Evolutionary conservation across 92 coral and sea anemone genomes (phyloP), one percentile per base, ranked within the genome.

Genomic region (Heliopora coerulea): DNA sequence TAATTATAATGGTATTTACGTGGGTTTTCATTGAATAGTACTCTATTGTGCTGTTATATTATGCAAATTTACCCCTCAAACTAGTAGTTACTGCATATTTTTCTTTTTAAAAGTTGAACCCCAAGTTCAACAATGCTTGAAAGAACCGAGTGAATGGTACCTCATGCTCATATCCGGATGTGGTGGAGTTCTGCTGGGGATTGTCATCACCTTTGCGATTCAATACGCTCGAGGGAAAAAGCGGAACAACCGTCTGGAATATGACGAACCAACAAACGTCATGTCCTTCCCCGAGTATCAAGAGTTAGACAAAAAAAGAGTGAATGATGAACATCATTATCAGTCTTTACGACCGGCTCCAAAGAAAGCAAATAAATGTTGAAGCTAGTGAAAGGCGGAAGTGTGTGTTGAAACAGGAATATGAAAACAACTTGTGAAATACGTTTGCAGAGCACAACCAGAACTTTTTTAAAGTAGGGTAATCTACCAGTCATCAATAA

Each of bases 181-280:
- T 10, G 72, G 28, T 17, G 72, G 72, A 5, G 1, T 65, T 65
- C 29, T 65, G 29, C 56, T 65, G 17, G 72, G 72, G 54, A 42
- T 40, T 1, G 20, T 18, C 34, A n/a, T 40, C 4, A 30, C 48
- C 3, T 19, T 65, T 11, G 31, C 12, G 17, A 20, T 65, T 0
- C 23, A 33, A 26, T 23, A 13, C 14, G 21, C 40, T 8, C 50
- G 72, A 25, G 25, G 54, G 14, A 65, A 65, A 65, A 39, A 19
- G 26, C 72, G 72, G 0, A 65, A 54, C 60, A 54, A 35, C 10
- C 19, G 54, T 20, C 26, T n/a, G 29, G n/a, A n/a, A n/a, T 62
- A 42, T 15, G 54, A 42, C 26, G 32, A 39, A 21, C 54, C 42
- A 65, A 2, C 40, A 1, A 54, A 65, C 15, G 27, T 65, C 42